Conservation (phyloP, 2,113 vertebrate genomes). For the Syngnathoides biaculeatus region DNA sequence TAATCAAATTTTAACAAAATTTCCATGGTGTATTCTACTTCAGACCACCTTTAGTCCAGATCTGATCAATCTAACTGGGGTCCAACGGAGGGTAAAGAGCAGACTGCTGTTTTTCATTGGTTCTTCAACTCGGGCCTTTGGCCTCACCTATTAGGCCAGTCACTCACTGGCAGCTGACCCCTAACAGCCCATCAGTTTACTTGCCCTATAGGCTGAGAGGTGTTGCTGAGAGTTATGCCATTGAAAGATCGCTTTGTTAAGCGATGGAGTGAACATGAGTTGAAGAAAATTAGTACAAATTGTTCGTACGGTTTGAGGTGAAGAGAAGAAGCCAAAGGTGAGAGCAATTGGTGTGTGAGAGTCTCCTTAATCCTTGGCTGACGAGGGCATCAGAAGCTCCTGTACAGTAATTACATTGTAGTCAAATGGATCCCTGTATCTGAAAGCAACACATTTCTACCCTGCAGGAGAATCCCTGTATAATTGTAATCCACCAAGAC, state of each 20-base stretch:
- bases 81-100: conserved; percentile 61
- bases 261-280: conserved; percentile 34
- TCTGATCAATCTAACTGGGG: conserved; percentile 46
- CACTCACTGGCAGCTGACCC: conserved; percentile 71
- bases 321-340: conserved; percentile 75
- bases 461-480: conserved; percentile 76
- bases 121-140: conserved; percentile 57
- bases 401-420: conserved; percentile 80
- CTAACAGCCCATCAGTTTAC: conserved; percentile 70
- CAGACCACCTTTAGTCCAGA: background rate
- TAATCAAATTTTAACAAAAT: too few relatives aligned
- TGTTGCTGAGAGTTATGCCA: conserved; percentile 54
- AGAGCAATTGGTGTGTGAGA: conserved; percentile 74
- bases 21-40: too few relatives aligned
- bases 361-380: conserved; percentile 75
- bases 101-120: conserved; percentile 54
- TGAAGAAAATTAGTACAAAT: conserved; percentile 49
- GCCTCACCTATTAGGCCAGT: conserved; percentile 69
- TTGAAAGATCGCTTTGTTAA: conserved; percentile 44
- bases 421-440: conserved; percentile 79
- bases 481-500: conserved; percentile 80
- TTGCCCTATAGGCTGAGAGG: conserved; percentile 59
- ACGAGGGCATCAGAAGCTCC: conserved; percentile 71
- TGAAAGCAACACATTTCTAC: conserved; percentile 82
- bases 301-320: conserved; percentile 62